Conservation (phyloP, 2,113 vertebrate species). For the Bagarius yarrelli region DNA sequence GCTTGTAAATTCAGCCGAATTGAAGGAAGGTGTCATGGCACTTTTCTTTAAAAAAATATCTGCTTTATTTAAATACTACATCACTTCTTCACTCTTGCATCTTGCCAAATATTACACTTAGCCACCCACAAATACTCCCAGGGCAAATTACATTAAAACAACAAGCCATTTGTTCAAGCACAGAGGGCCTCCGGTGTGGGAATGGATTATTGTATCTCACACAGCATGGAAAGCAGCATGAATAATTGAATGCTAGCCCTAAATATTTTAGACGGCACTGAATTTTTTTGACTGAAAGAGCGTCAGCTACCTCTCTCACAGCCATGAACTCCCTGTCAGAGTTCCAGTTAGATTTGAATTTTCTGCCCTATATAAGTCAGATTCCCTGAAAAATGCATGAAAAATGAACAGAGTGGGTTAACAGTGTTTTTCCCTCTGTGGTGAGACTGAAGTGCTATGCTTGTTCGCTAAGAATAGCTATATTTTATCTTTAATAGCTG, state of each 20-base stretch:
- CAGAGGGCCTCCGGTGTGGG: conserved; percentile 32
- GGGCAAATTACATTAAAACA: conserved; percentile 50
- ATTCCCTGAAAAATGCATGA: background rate
- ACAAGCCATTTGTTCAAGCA: conserved; percentile 42
- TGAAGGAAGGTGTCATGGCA: background rate
- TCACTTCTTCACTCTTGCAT: conserved; percentile 17
- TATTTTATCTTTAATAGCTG: background rate
- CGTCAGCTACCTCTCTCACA: conserved; percentile 17
- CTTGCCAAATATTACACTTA: conserved; percentile 46
- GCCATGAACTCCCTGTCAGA: conserved; percentile 14
- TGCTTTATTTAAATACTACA: conserved; percentile 46
- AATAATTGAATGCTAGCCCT: conserved; percentile 49
- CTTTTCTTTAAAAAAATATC: conserved; percentile 5
- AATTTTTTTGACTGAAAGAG: conserved; percentile 36
- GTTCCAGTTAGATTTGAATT: conserved; percentile 10
- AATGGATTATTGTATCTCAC: conserved; percentile 46
- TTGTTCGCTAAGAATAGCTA: background rate
- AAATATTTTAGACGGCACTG: conserved; percentile 41
- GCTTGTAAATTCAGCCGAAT: background rate
- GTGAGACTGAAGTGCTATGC: background rate
- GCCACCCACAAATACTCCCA: conserved; percentile 42
- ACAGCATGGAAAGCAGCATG: conserved; percentile 36
- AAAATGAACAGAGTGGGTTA: background rate
- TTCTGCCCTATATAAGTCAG: background rate
- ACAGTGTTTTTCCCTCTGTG: background rate